A percentile compares a stretch with the other conserved stretches of the same genome.
Conservation (phyloP, 2,113 vertebrate genomes). For the Psittacus erithacus region DNA sequence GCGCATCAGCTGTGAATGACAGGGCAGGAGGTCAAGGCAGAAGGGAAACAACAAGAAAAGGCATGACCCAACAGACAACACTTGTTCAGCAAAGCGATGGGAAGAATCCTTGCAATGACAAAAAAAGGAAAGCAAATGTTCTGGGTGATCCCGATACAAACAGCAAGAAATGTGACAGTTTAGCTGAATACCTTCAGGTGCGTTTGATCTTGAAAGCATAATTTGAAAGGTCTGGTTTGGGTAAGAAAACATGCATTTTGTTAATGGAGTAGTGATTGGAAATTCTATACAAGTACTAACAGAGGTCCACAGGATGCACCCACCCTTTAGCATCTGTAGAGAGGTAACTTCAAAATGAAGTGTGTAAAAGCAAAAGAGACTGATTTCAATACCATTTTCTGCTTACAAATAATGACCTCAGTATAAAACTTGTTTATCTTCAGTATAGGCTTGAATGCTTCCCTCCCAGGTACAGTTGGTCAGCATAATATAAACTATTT, state of each 20-base stretch:
- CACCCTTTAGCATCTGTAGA: too few relatives aligned
- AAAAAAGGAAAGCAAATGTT: neutral
- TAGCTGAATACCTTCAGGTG: neutral
- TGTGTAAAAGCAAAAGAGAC: neutral
- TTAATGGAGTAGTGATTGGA: neutral
- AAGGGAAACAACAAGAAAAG: neutral
- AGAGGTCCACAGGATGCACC: neutral
- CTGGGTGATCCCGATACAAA: neutral
- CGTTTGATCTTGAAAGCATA: neutral
- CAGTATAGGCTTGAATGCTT: neutral
- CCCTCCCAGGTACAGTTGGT: neutral
- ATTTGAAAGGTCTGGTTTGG: neutral
- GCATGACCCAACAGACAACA: neutral
- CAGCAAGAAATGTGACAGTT: neutral
- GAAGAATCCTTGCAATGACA: neutral
- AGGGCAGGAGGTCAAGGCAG: neutral
- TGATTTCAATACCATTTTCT: neutral
- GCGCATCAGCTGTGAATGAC: neutral
- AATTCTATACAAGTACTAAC: neutral
- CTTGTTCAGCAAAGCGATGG: neutral
- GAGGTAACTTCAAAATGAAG: neutral
- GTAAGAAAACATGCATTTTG: neutral
- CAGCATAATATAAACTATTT: neutral
- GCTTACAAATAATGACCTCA: neutral
- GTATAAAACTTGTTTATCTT: neutral